A percentile compares a stretch with the other conserved stretches of the same genome.
Evolutionary conservation across 2,888 invertebrate species (phyloP).

Genomic region (Synergus itoensis): DNA sequence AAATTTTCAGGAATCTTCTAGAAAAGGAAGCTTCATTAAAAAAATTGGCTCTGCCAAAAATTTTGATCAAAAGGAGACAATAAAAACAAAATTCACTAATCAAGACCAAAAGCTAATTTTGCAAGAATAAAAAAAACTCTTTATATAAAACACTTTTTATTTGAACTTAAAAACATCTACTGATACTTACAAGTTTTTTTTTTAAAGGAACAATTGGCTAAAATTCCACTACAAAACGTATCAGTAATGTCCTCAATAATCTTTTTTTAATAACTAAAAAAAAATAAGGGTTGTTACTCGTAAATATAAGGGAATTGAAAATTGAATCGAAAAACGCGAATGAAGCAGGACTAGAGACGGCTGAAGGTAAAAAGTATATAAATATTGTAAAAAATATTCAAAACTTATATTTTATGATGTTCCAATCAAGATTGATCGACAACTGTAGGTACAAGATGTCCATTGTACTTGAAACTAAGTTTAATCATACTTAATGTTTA

Average conservation of each 20-base stretch:
- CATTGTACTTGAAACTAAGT: conserved; percentile 69
- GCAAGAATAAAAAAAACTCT: not conserved
- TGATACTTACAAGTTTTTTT: conserved; percentile 34
- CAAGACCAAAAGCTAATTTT: not conserved
- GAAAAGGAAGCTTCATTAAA: not conserved
- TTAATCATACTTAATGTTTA: conserved; percentile 65
- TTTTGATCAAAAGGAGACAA: not conserved
- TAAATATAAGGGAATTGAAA: conserved; percentile 29
- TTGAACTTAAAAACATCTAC: conserved; percentile 5
- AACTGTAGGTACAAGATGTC: conserved; percentile 72
- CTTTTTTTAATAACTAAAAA: conserved; percentile 1
- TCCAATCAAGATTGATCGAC: conserved; percentile 71
- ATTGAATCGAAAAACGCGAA: conserved; percentile 40
- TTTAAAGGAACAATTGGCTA: conserved; percentile 8
- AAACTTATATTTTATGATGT: conserved; percentile 77
- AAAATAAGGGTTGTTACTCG: not conserved
- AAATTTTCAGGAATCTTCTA: not conserved
- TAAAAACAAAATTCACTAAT: not conserved
- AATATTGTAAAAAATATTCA: conserved; percentile 76
- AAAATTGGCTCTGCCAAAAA: not conserved
- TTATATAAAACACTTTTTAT: conserved; percentile 29
- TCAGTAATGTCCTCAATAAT: not conserved
- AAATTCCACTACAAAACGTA: conserved; percentile 1
- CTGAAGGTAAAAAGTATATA: conserved; percentile 54
- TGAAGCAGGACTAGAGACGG: conserved; percentile 36